These are phyloP conservation scores for Saxidomus purpurata DNA, from an alignment of 1,140 invertebrate genomes.

Conservation along the genomic window DNA sequence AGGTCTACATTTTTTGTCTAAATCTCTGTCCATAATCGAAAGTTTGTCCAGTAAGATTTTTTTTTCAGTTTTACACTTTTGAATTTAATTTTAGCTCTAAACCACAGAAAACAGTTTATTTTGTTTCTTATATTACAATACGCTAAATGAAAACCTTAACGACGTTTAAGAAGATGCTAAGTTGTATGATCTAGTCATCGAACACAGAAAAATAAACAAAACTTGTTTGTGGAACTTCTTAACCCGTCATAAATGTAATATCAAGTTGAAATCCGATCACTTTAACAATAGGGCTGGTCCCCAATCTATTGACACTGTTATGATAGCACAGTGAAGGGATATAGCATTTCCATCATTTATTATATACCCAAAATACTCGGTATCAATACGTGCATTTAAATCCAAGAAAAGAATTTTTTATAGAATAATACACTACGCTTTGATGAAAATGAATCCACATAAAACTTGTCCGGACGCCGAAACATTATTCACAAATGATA, in stretches of 20 bases:
- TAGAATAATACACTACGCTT: background rate
- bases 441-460: background rate
- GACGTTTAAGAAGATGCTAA: background rate
- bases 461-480: background rate
- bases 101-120: too few species aligned
- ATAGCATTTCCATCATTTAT: slow-evolving; percentile 11
- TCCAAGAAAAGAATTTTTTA: background rate
- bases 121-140: too few species aligned
- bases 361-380: background rate
- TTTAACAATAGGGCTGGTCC: slow-evolving; percentile 4
- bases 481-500: slow-evolving; percentile 3
- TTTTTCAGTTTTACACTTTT: too few species aligned
- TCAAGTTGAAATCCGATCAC: background rate
- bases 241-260: slow-evolving; percentile 4
- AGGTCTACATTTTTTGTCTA: too few species aligned
- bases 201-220: background rate
- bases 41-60: too few species aligned
- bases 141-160: background rate
- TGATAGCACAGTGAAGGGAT: background rate
- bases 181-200: background rate
- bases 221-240: slow-evolving; percentile 3
- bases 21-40: too few species aligned
- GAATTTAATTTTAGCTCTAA: too few species aligned
- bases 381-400: background rate
- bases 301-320: background rate